Evolutionary conservation across 2,797 vertebrate species (phyloP).

Genomic region (Champsocephalus esox): DNA sequence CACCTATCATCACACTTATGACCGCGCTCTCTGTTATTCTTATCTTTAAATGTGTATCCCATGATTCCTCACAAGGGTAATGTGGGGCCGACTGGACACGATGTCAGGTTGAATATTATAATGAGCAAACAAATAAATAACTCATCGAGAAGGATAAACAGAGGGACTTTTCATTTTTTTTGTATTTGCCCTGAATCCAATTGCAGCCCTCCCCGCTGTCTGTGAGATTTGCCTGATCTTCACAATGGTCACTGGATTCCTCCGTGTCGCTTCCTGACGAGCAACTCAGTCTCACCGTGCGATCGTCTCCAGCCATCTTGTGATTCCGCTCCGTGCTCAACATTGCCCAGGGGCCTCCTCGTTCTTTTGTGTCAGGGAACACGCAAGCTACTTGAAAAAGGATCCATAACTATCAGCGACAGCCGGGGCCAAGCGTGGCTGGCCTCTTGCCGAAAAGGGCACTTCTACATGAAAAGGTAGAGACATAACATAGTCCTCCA

Average conservation of each 20-base stretch:
- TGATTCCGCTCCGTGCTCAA: conserved; percentile 51
- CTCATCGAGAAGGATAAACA: conserved; percentile 79
- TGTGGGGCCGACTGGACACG: conserved; percentile 76
- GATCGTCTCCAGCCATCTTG: conserved; percentile 69
- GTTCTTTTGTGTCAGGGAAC: conserved; percentile 77
- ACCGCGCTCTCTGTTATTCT: conserved; percentile 61
- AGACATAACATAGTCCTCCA: conserved; percentile 57
- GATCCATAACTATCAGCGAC: conserved; percentile 82
- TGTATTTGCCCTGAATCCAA: conserved; percentile 80
- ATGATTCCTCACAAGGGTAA: conserved; percentile 76
- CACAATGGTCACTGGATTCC: conserved; percentile 73
- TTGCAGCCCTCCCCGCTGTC: conserved; percentile 64
- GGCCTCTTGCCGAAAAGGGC: conserved; percentile 73
- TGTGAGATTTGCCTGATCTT: conserved; percentile 72
- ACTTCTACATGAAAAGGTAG: conserved; percentile 76
- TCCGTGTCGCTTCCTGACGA: conserved; percentile 68
- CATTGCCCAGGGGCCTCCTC: conserved; percentile 72
- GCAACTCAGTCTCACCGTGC: conserved; percentile 74
- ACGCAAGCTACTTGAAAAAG: conserved; percentile 65
- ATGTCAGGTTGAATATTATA: conserved; percentile 85
- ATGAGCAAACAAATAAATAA: conserved; percentile 82
- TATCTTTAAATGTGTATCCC: conserved; percentile 78
- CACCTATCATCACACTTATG: conserved; percentile 82
- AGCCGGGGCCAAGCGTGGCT: conserved; percentile 65
- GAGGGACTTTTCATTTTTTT: conserved; percentile 52